A percentile compares a stretch with the other conserved stretches of the same genome.
Evolutionary conservation across 2,113 vertebrate genomes (phyloP).

Genomic region (Merops nubicus): DNA sequence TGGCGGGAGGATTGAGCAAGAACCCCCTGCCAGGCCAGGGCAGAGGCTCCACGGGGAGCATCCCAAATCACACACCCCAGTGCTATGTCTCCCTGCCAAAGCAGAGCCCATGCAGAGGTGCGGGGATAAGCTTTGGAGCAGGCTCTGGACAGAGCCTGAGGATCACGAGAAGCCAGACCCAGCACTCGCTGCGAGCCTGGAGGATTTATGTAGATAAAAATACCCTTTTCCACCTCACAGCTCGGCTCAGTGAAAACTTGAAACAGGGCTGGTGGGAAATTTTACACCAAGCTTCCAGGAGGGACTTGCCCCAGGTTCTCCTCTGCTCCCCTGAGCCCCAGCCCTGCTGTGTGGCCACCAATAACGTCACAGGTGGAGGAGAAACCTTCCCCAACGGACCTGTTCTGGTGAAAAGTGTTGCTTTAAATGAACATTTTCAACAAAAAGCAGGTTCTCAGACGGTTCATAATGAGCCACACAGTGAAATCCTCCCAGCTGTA

Average conservation of each 20-base stretch:
- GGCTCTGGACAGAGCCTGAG: neutral
- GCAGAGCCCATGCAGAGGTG: rapidly evolving
- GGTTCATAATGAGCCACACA: neutral
- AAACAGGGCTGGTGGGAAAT: neutral
- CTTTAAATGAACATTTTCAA: neutral
- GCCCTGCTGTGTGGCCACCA: neutral
- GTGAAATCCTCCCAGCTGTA: slow-evolving; percentile 30
- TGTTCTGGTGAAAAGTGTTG: rapidly evolving
- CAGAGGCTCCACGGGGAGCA: neutral
- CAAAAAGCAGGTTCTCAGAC: neutral
- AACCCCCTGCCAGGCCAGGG: no score
- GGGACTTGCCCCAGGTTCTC: rapidly evolving
- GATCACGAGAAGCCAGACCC: neutral
- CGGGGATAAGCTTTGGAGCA: neutral
- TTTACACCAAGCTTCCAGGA: neutral
- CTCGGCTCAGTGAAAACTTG: neutral
- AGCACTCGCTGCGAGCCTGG: neutral
- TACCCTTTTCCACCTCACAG: rapidly evolving
- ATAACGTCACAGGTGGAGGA: rapidly evolving
- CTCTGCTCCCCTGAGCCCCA: neutral
- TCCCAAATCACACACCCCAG: rapidly evolving
- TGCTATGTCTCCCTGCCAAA: rapidly evolving
- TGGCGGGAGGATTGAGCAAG: no score
- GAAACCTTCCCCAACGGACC: neutral
- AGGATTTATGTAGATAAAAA: neutral